phyloP scores from a whole-genome alignment of 2,888 invertebrate genomes.

The Proisotoma minuta region DNA sequence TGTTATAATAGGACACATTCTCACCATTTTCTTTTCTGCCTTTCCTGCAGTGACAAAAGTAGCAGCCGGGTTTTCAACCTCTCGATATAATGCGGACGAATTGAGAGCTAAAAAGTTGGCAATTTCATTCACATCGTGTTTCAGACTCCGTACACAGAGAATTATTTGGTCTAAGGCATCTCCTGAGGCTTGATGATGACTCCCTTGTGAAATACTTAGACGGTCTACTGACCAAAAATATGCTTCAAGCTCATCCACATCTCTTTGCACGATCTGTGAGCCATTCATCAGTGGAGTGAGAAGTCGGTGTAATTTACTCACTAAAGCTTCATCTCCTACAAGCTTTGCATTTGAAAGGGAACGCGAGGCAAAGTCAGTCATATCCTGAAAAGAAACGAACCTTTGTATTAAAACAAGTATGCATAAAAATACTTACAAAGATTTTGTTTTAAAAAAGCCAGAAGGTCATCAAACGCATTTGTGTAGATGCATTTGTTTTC shows the following conservation, averaged over 20 bases:
- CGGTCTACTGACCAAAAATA: conserved; percentile 73
- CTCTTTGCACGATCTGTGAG: conserved; percentile 72
- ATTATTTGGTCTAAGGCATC: conserved; percentile 72
- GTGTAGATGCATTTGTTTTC: too few species aligned
- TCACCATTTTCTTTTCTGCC: background rate
- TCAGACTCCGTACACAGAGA: conserved; percentile 77
- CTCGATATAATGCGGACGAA: conserved; percentile 34
- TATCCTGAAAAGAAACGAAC: conserved; percentile 64
- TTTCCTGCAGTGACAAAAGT: background rate
- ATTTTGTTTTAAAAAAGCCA: too few species aligned
- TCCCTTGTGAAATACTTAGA: conserved; percentile 51
- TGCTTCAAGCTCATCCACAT: conserved; percentile 67
- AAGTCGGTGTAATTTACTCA: conserved; percentile 68
- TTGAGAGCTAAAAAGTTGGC: conserved; percentile 55
- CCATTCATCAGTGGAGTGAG: conserved; percentile 75
- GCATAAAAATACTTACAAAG: too few species aligned
- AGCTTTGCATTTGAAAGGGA: conserved; percentile 52
- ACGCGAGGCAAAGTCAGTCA: conserved; percentile 83
- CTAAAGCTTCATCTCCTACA: conserved; percentile 65
- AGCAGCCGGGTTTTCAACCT: background rate
- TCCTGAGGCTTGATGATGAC: conserved; percentile 50
- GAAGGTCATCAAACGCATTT: too few species aligned
- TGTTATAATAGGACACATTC: background rate
- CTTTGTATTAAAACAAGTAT: too few species aligned
- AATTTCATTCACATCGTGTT: conserved; percentile 81